These are phyloP conservation scores for Mythimna vitellina DNA, from an alignment of 2,888 invertebrate species.

Conservation along the genomic window DNA sequence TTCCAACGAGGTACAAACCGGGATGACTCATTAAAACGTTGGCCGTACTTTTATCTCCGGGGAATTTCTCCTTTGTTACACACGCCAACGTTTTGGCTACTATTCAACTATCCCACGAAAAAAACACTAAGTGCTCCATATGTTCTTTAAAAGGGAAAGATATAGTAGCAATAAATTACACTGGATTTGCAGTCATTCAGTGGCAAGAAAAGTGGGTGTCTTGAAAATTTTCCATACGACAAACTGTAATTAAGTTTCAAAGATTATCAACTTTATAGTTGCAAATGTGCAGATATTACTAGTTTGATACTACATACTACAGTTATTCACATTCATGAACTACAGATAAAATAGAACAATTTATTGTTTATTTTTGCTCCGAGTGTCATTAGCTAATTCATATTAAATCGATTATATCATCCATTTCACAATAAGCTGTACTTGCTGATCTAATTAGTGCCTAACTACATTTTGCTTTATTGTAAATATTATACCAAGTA, in stretches of 20 bases:
- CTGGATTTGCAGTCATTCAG: constrained; percentile 13
- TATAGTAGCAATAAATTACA: constrained; percentile 7
- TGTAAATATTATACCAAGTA: constrained; percentile 45
- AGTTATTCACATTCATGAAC: constrained; percentile 11
- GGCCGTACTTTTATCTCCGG: constrained; percentile 70
- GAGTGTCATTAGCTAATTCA: constrained; percentile 27
- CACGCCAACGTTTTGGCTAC: constrained; percentile 75
- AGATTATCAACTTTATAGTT: constrained; percentile 18
- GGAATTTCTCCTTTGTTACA: constrained; percentile 79
- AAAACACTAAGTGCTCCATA: constrained; percentile 60
- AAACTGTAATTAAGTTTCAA: constrained; percentile 9
- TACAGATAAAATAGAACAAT: constrained; percentile 16
- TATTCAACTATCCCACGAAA: constrained; percentile 73
- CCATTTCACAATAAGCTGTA: constrained; percentile 19
- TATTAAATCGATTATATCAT: constrained; percentile 27
- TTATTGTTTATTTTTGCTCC: constrained; percentile 16
- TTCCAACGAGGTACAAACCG: constrained; percentile 64
- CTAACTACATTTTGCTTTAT: constrained; percentile 1
- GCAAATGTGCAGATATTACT: constrained; percentile 15
- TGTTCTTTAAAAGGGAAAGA: constrained; percentile 59
- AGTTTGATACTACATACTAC: not conserved
- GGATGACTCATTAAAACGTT: constrained; percentile 76
- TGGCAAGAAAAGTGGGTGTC: constrained; percentile 14
- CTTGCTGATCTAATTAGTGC: constrained; percentile 23
- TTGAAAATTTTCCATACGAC: constrained; percentile 23